Percentiles rank a stretch among this genome's conserved stretches.
Conservation (phyloP, 1,140 invertebrate species). For the Drosophila pruinosa region DNA sequence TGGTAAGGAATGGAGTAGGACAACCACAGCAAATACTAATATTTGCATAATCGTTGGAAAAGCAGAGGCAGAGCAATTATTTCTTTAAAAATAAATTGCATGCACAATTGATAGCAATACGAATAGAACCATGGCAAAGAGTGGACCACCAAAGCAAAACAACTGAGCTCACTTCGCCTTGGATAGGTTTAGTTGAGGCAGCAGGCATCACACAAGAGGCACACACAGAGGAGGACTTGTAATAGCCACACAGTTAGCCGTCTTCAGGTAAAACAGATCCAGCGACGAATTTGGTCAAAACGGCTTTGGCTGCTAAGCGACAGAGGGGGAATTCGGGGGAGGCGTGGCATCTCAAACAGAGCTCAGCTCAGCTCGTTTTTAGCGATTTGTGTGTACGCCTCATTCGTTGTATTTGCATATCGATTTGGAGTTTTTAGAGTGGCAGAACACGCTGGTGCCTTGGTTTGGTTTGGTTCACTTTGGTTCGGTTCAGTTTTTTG, state of each 20-base stretch:
- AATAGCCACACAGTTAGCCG: slow-evolving; percentile 40
- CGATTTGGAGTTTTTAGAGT: slow-evolving; percentile 78
- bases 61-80: slow-evolving; percentile 76
- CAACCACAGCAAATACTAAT: slow-evolving; percentile 58
- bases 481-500: slow-evolving; percentile 11
- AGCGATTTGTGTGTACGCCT: slow-evolving; percentile 77
- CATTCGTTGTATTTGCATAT: slow-evolving; percentile 77
- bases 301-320: slow-evolving; percentile 44
- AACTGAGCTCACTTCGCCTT: slow-evolving; percentile 6
- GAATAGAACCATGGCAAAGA: slow-evolving; percentile 35
- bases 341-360: slow-evolving; percentile 47
- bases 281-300: slow-evolving; percentile 76
- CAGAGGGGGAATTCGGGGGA: not conserved
- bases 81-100: slow-evolving; percentile 82
- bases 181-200: not conserved
- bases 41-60: slow-evolving; percentile 78
- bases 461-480: slow-evolving; percentile 24
- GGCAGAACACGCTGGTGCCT: slow-evolving; percentile 50
- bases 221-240: slow-evolving; percentile 6
- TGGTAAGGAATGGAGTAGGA: slow-evolving; percentile 52
- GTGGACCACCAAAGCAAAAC: slow-evolving; percentile 59
- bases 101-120: slow-evolving; percentile 80
- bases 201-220: not conserved
- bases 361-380: slow-evolving; percentile 45
- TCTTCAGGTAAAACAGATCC: slow-evolving; percentile 56